Percentiles rank a stretch among this genome's conserved stretches.
Conservation (phyloP, 2,797 vertebrate genomes). For the Falco peregrinus region DNA sequence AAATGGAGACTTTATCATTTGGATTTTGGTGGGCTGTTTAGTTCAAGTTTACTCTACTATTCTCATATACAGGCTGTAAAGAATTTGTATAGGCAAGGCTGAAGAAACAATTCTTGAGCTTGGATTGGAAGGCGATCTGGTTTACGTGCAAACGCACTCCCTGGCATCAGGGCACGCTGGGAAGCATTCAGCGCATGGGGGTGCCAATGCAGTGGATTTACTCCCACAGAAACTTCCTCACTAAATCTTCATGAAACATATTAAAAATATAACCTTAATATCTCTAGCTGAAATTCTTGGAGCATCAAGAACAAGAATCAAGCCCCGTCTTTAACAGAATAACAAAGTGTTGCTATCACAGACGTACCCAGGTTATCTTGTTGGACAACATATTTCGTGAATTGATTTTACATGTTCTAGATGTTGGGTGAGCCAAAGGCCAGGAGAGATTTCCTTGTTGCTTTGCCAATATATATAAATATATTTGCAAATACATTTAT, state of each 20-base stretch:
- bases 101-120: background rate
- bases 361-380: accelerated
- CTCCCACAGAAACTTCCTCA: background rate
- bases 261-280: background rate
- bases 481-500: too few species aligned
- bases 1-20: background rate
- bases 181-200: accelerated
- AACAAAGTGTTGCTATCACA: accelerated
- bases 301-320: background rate
- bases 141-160: accelerated
- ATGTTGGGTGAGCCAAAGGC: background rate
- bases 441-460: background rate
- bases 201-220: accelerated
- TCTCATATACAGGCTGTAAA: background rate
- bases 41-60: background rate
- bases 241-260: background rate
- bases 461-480: too few species aligned
- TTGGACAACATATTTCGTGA: accelerated
- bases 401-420: accelerated
- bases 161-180: accelerated
- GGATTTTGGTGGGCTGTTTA: background rate
- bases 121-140: background rate
- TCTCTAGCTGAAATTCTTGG: background rate
- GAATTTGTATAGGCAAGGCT: background rate
- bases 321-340: accelerated